phyloP scores from a whole-genome alignment of 1,140 invertebrate genomes.

The Diabrotica virgifera region DNA sequence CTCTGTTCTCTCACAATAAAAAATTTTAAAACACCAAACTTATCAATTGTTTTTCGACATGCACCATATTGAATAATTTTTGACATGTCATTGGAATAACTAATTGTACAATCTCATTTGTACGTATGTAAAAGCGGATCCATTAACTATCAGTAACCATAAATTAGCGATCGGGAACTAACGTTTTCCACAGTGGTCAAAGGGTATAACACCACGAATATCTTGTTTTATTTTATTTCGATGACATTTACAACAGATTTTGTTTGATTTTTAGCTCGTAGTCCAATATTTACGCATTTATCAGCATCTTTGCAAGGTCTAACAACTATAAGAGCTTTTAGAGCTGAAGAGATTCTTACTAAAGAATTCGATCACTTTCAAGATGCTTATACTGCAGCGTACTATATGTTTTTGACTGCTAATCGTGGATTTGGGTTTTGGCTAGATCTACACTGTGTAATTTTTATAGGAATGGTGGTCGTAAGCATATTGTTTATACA shows the following conservation, averaged over 20 bases:
- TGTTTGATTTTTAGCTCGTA: conserved; percentile 55
- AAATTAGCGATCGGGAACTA: neutral
- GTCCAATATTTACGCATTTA: conserved; percentile 81
- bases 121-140: too few species aligned
- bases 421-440: conserved; percentile 58
- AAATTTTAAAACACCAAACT: too few species aligned
- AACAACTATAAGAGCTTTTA: conserved; percentile 74
- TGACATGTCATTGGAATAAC: too few species aligned
- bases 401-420: conserved; percentile 65
- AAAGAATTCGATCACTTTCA: conserved; percentile 64
- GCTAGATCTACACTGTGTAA: conserved; percentile 66
- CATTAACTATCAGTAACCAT: neutral
- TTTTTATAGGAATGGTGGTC: conserved; percentile 59
- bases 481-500: conserved; percentile 54
- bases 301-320: conserved; percentile 75
- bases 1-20: too few species aligned
- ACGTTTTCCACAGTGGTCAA: neutral
- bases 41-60: too few species aligned
- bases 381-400: conserved; percentile 60
- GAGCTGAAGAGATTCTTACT: conserved; percentile 63
- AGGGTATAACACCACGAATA: neutral
- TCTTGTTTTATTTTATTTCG: conserved; percentile 1
- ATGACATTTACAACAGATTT: neutral
- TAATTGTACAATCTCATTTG: too few species aligned
- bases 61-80: too few species aligned